Base-by-base conservation (phyloP, 2,888 invertebrate species). In the Cheilosia soror region DNA sequence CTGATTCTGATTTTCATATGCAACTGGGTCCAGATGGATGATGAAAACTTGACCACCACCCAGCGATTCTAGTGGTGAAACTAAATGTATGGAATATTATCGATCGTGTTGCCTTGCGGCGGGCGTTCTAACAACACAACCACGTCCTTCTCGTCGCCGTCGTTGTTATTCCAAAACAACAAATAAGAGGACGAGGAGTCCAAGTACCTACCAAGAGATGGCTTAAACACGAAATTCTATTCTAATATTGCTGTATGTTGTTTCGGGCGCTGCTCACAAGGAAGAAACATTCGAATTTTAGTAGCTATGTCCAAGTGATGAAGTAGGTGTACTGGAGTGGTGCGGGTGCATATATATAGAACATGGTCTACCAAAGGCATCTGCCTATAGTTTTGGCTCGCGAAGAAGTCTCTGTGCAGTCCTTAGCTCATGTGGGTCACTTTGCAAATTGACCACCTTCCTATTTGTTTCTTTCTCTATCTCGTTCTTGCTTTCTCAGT, bases 71-170 rank as follows among this genome's bases (percentile, higher is more conserved):
- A 31, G 33, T 73, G 44, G 66, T 85, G 76, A 37, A 60, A 91
- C 92, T 91, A 88, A 87, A 87, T 88, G 90, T 90, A 91, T 91
- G 91, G 91, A 91, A 88, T 91, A 91, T 90, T 91, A 92, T 92
- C 91, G 91, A 91, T 92, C 91, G 91, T 90, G 89, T 89, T 89
- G 90, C 91, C 90, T 91, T 90, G 87, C 85, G 88, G 88, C 44
- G 13, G 13, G 2, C 88, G 58, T 68, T 80, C 76, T 72, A 72
- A 68, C 76, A 81, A 71, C 75, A 84, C 60, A 80, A 62, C 81
- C 68, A 53, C 65, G 60, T 84, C 51, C 40, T 78, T 71, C 33
- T 68, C 66, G 31, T 47, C 57, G 11, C 62, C 55, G 29, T 57
- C 60, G 44, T 37, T 4, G 49, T 79, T 42, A 57, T 76, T 66